Conservation (phyloP, 2,797 vertebrate species). For the Eleutherodactylus coqui region DNA sequence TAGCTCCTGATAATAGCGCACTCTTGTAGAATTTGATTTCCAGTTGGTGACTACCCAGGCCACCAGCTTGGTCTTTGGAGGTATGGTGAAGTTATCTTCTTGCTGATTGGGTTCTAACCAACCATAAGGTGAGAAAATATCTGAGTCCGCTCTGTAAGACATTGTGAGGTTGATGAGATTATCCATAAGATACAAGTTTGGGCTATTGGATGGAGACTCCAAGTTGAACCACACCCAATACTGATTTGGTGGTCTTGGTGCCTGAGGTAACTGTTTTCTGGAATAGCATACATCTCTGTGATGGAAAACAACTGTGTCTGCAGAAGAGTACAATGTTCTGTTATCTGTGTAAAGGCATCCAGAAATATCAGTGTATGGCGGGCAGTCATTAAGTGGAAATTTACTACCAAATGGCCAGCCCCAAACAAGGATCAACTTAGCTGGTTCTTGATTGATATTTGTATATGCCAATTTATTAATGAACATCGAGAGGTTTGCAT, state of each 20-base stretch:
- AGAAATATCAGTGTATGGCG: background rate
- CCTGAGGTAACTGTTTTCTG: slow-evolving; percentile 1
- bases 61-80: background rate
- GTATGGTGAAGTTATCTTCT: background rate
- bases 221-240: slow-evolving; percentile 59
- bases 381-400: slow-evolving; percentile 42
- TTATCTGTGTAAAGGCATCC: slow-evolving; percentile 37
- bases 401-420: slow-evolving; percentile 2
- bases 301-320: slow-evolving; percentile 35
- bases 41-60: slow-evolving; percentile 65
- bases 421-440: slow-evolving; percentile 38
- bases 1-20: slow-evolving; percentile 18
- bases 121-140: slow-evolving; percentile 57
- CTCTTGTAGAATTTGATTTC: background rate
- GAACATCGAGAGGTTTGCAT: background rate
- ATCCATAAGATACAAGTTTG: slow-evolving; percentile 41
- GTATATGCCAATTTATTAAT: background rate
- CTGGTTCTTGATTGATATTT: background rate
- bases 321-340: slow-evolving; percentile 18
- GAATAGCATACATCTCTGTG: slow-evolving; percentile 22
- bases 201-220: slow-evolving; percentile 35
- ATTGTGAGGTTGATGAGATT: slow-evolving; percentile 46
- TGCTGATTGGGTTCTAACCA: slow-evolving; percentile 17
- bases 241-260: slow-evolving; percentile 18
- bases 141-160: slow-evolving; percentile 56